These are phyloP conservation scores for Telmatochromis sp. DNA, from an alignment of 2,113 vertebrate species.

Conservation along the genomic window DNA sequence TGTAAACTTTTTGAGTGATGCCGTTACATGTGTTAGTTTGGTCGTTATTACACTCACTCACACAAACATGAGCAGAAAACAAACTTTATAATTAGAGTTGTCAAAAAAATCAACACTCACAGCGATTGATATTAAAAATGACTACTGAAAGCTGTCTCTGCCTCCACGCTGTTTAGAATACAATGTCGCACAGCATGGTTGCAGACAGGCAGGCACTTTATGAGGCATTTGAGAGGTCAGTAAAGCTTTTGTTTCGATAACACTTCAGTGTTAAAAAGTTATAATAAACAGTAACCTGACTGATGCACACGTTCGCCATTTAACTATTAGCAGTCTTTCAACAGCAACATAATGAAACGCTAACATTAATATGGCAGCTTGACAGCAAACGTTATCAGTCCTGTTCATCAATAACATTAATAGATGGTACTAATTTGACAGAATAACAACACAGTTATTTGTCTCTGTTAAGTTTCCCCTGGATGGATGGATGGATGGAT, in stretches of 20 bases:
- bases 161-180: not conserved
- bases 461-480: not conserved
- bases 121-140: not conserved
- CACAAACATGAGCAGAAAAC: not conserved
- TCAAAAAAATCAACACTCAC: not conserved
- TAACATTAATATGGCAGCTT: not conserved
- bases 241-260: not conserved
- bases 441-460: not conserved
- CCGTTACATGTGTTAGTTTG: not conserved
- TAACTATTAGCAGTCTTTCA: not conserved
- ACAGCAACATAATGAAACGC: not conserved
- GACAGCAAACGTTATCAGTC: not conserved
- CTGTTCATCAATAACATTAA: not conserved
- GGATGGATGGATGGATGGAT: fast-evolving
- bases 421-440: not conserved
- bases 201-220: not conserved
- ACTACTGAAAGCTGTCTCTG: not conserved
- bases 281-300: not conserved
- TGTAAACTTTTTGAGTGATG: not conserved
- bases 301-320: not conserved
- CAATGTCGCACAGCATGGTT: not conserved
- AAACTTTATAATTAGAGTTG: not conserved
- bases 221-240: not conserved
- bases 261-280: not conserved
- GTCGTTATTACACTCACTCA: not conserved